Base-by-base conservation (phyloP, 2,888 invertebrate genomes). In the Masnerella sp. region DNA sequence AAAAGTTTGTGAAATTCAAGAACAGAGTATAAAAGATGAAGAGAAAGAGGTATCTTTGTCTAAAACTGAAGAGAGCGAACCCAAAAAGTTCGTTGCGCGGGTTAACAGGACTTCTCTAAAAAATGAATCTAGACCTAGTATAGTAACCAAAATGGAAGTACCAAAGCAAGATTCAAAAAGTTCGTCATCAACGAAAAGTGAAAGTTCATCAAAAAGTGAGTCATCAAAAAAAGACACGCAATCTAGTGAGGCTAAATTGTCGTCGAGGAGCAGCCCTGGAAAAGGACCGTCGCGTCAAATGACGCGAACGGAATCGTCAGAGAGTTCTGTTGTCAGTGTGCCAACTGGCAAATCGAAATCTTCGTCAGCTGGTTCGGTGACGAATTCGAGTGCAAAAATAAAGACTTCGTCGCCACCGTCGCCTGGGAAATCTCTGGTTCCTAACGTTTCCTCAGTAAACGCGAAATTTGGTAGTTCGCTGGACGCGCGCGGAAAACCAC, bases 401-500 rank as follows among this genome's bases (percentile, higher is more conserved):
- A 76, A 76, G 75, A 72, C 76, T 61, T 75, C 76, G 70, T 73
- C 74, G 67, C 59, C 79, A 74, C 78, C 79, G 74, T 74, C 80
- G 49, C 75, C 81, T 62, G 72, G 75, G 52, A 83, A 80, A 54
- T 78, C 76, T 64, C 78, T 78, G 40, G 36, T 67, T 74, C 64
- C 74, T 69, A 72, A 72, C 73, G 76, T 68, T 45, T 70, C 81
- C 42, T 81, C 82, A 82, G 79, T 81, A 70, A 82, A 80, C 76
- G 76, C 80, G 76, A 79, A 81, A 62, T 82, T 80, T 52, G 78
- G 80, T 72, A 80, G 78, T 72, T 78, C 81, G 61, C 71, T 80
- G 68, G 85, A 86, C 70, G 81, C 84, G 61, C 84, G 85, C 73
- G 82, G 84, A 2, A 87, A 87, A 80, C 89, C 90, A 71, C 89